Conservation (phyloP, 2,113 vertebrate species). For the Odocoileus hemionus region DNA sequence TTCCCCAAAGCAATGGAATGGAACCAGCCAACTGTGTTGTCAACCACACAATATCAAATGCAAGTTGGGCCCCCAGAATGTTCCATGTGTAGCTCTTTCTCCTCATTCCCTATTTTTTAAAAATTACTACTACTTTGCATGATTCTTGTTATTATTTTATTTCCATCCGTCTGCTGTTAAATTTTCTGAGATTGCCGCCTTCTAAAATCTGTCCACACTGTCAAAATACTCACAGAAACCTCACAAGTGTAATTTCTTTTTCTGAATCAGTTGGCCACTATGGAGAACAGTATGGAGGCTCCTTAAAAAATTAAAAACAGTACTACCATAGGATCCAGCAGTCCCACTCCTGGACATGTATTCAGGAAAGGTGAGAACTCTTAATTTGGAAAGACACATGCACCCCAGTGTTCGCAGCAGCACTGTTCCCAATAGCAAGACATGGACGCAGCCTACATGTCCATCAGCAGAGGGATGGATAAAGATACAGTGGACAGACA, state of each 20-base stretch:
- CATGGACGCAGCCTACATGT: neutral
- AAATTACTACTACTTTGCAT: neutral
- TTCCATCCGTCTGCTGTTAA: neutral
- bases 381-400: neutral
- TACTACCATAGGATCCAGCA: neutral
- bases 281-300: fast-evolving
- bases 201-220: neutral
- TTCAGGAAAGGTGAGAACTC: neutral
- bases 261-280: neutral
- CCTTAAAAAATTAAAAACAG: neutral
- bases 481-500: neutral
- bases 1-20: neutral
- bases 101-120: neutral
- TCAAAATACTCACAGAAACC: neutral
- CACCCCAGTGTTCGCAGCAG: neutral
- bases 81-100: neutral
- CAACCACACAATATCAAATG: no score
- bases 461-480: neutral
- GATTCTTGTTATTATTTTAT: neutral
- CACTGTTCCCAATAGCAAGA: neutral
- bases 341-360: neutral
- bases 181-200: no score
- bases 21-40: neutral
- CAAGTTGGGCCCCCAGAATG: fast-evolving
- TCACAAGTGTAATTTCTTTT: neutral